Base-by-base conservation (phyloP, 2,797 vertebrate species). In the Sphenodon punctatus region DNA sequence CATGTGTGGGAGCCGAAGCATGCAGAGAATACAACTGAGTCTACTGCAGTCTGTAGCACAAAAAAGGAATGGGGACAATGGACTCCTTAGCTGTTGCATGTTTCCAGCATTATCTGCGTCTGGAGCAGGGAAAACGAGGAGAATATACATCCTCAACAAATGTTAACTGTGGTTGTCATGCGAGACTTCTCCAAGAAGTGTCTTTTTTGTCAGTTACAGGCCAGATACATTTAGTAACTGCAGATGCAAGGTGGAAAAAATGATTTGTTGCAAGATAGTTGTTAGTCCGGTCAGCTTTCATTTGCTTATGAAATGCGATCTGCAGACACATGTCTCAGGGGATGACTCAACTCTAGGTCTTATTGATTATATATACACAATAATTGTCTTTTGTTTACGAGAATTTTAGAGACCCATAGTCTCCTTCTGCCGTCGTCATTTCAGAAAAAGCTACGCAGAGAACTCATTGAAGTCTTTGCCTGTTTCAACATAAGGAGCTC, bases 341-440 rank as follows among this genome's bases (percentile, higher is more conserved):
- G 39, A 73, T 93, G 75, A 93, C 75, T 92, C 88, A 92, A 58
- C 16, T 75, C 78, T 78, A 74, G 87, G 78, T 88, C 60, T 83
- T 86, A 75, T 3, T 80, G 61, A 36, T 87, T 32, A 67, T 58
- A 23, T 69, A 87, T 77, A 66, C 92, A 88, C 53, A 91, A 75
- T 36, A 86, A 85, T 49, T 84, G 53, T 58, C 71, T 90, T 78
- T 91, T 88, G 46, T 83, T 88, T 83, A 72, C 15, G 79, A 67
- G 42, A 88, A 45, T 63, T 27, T 15, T 63, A 43, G 71, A 85
- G 41, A 2, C 51, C 87, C 67, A 64, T 64, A 70, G 70, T 30
- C 42, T 76, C 34, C 51, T 79, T 88, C 53, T 82, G 82, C 68
- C 67, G 82, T 69, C 68, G 80, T 38, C 49, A 60, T 16, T 63